Evolutionary conservation across 2,888 invertebrate genomes (phyloP), one percentile per base, ranked within the genome.

Genomic region (Germaria angustata): DNA sequence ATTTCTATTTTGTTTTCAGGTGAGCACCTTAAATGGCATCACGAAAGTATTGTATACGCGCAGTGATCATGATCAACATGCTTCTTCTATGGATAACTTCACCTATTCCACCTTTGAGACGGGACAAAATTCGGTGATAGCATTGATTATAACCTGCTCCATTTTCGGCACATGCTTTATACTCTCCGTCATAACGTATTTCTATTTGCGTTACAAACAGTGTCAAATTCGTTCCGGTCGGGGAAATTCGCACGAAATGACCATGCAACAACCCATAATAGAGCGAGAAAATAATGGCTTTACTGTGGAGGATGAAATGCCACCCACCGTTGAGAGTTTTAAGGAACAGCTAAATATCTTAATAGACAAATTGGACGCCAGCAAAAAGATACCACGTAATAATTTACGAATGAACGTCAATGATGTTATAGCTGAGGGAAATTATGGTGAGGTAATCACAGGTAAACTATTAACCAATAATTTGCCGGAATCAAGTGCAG

Each of bases 251-350:
- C 94, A 94, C 86, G 95, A 95, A 88, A 90, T 95, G 91, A 95
- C 96, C 0, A 89, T 96, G 22, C 96, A 96, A 87, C 95, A 96
- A 77, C 95, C 96, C 0, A 94, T 95, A 87, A 93, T 95, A 81
- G 96, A 96, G 91, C 85, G 93, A 89, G 96, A 96, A 89, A 96
- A 96, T 88, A 93, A 95, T 86, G 96, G 95, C 0, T 96, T 95
- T 86, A 92, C 96, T 20, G 94, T 94, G 20, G 96, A 96, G 86
- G 95, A 95, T 44, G 95, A 95, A 87, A 93, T 95, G 87, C 96
- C 95, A 87, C 93, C 94, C 66, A 94, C 94, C 84, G 81, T 85
- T 32, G 89, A 89, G 22, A 89, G 84, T 36, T 92, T 97, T 55
- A 96, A 95, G 88, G 93, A 95, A 85, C 95, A 94, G 88, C 92